Percentiles rank a stretch among this genome's conserved stretches.
phyloP scores from a whole-genome alignment of 2,113 vertebrate species.

The Zosterops lateralis region DNA sequence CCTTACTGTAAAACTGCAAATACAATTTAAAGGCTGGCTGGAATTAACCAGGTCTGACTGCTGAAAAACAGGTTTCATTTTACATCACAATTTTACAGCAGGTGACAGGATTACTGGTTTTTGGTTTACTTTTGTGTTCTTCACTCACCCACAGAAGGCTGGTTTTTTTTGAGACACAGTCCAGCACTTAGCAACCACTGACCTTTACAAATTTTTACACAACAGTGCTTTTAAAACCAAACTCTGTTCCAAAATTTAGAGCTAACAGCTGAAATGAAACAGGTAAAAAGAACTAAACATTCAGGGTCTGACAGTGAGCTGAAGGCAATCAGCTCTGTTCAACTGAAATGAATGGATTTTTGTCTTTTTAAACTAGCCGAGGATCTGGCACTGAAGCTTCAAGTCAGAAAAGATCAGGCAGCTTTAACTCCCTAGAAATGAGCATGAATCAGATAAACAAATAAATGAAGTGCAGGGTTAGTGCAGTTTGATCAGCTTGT shows the following conservation, averaged over 20 bases:
- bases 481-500: background rate
- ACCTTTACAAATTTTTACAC: background rate
- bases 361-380: background rate
- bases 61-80: background rate
- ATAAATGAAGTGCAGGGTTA: background rate
- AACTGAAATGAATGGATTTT: background rate
- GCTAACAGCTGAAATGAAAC: background rate
- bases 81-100: background rate
- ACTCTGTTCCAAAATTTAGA: background rate
- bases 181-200: slow-evolving; percentile 13
- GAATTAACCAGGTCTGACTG: background rate
- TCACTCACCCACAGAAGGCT: background rate
- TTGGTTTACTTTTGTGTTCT: background rate
- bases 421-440: background rate
- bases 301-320: background rate
- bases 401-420: background rate
- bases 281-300: background rate
- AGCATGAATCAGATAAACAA: background rate
- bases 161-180: background rate
- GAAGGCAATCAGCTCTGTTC: background rate
- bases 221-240: background rate
- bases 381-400: background rate
- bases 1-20: background rate
- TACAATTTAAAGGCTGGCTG: background rate
- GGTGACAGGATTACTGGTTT: background rate